Base-by-base conservation (phyloP, 2,888 invertebrate genomes). In the Heteromyza rotundicornis region DNA sequence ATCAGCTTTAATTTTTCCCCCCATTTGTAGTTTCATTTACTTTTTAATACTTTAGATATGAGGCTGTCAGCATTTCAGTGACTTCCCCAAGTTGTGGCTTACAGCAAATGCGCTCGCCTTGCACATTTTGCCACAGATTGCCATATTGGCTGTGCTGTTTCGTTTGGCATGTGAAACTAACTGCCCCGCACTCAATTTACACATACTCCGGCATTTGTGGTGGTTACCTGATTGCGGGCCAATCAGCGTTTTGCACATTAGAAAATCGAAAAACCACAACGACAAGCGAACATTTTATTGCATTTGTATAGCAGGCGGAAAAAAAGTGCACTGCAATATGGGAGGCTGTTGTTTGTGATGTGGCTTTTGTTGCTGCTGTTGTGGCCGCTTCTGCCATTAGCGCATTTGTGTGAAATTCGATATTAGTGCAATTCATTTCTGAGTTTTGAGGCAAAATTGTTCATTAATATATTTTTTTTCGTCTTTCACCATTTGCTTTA, bases 201-300 rank as follows among this genome's bases (percentile, higher is more conserved):
- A 40, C 40, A 40, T 40, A 40, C 40, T 8, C 10, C 47, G 19
- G 20, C 7, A 7, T 17, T 20, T 19, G 14, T 47, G 47, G 10
- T 5, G 17, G 2, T 3, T 19, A 19, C 47, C 73, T 74, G 76
- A 74, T 70, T 51, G 36, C 40, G 66, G 75, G 71, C 76, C 76
- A 77, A 77, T 77, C 77, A 78, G 76, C 77, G 75, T 71, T 78
- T 74, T 77, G 73, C 75, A 74, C 72, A 75, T 75, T 72, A 75
- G 71, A 64, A 67, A 70, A 73, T 65, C 27, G 51, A 58, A 20
- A 27, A 58, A 62, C 50, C 23, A 61, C 53, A 49, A 55, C 17
- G 19, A 56, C 44, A 17, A 44, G 5, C 32, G 59, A 63, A 66
- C 59, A 59, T 36, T 54, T 51, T n/a, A 44, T 59, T 56, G 51